Base-by-base conservation (phyloP, 2,888 invertebrate genomes). In the Tipula confusa region DNA sequence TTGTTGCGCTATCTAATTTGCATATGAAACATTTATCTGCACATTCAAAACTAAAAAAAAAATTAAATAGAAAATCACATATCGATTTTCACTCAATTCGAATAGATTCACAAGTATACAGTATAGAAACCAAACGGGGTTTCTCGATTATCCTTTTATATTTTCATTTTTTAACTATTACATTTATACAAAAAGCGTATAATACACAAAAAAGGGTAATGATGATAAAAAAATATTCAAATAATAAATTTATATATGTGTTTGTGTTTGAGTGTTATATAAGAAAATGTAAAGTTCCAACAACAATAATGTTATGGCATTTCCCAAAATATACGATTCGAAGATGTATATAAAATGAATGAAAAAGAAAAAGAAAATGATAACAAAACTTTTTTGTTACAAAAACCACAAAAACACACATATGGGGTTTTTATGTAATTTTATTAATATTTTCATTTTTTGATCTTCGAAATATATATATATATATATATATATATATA, bases 361-460 rank as follows among this genome's bases (percentile, higher is more conserved):
- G n/a, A n/a, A n/a, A n/a, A n/a, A n/a, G 64, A 64, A 64, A 9
- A 43, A 9, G 64, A 24, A 33, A 33, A 33, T 33, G 33, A 9
- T 24, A 64, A 64, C 24, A 7, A 24, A 64, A 64, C 24, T 24
- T 64, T n/a, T 64, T 64, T 64, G 64, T 2, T 64, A 64, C 24
- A 64, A 64, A 64, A 64, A 18, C 24, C 5, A 18, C 6, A 64
- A 64, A 24, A 64, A 24, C 64, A 64, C 64, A 64, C 64, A 64
- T 64, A 64, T 64, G 64, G 64, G 64, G 64, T 64, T 64, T 64
- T 24, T 64, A 7, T 64, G 24, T 64, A 24, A 64, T 64, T 64
- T 64, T 64, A 64, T 64, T 64, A 64, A 64, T 64, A 9, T 64
- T 64, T 64, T 64, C 64, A 64, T 64, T 64, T 43, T 64, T 64